phyloP scores from a whole-genome alignment of 2,888 invertebrate species.

The Idaea dimidiata region DNA sequence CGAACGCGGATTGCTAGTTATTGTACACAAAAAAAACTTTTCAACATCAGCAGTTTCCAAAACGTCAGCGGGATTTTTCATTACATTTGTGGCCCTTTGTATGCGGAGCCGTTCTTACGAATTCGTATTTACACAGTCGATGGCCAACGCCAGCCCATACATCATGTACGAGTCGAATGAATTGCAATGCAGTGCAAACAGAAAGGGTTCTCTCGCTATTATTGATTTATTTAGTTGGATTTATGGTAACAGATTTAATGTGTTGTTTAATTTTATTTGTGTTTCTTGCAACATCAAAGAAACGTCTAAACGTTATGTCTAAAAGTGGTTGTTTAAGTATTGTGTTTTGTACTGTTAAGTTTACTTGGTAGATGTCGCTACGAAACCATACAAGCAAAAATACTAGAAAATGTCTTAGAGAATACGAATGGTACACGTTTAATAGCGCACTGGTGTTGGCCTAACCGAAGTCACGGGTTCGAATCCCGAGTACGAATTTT shows the following conservation, averaged over 20 bases:
- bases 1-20: neutral
- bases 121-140: constrained; percentile 6
- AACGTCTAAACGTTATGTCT: neutral
- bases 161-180: constrained; percentile 49
- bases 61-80: neutral
- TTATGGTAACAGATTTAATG: constrained; percentile 18
- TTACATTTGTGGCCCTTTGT: neutral
- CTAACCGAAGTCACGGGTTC: too few relatives aligned
- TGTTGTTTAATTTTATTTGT: neutral
- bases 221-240: constrained; percentile 60
- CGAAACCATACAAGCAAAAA: too few relatives aligned
- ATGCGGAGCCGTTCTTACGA: neutral
- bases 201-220: constrained; percentile 65
- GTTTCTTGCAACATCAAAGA: neutral
- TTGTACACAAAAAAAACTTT: neutral
- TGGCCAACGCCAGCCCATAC: constrained; percentile 38
- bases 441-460: too few relatives aligned
- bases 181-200: constrained; percentile 54
- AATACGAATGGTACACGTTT: too few relatives aligned
- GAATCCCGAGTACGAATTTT: too few relatives aligned
- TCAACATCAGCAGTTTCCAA: neutral
- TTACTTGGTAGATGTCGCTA: too few relatives aligned
- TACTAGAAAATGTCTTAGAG: too few relatives aligned
- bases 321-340: too few relatives aligned
- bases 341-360: too few relatives aligned